Evolutionary conservation across 2,797 vertebrate species (phyloP), one percentile per base, ranked within the genome.

Genomic region (Siniperca scherzeri): DNA sequence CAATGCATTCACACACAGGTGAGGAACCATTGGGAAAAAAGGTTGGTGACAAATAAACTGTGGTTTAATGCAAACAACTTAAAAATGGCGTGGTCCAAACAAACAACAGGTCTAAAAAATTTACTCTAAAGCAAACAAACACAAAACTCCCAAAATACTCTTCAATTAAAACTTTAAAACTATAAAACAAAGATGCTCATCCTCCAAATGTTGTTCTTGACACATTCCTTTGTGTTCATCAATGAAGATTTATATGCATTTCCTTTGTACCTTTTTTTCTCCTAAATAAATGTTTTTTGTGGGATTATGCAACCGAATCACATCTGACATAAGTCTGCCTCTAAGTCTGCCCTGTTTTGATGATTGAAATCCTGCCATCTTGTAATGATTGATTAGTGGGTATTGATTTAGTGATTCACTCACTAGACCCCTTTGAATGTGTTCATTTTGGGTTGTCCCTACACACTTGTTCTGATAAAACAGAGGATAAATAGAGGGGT

Each of bases 401-500:
- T 64, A 55, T 60, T 88, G 83, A 88, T 78, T n/a, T 17, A 57
- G 56, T 86, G 68, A 91, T 74, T 70, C 17, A 46, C 64, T 84
- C 78, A 72, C 56, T 17, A 1, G 30, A 38, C 33, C 17, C 22
- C 10, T 21, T 48, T 79, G 88, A 83, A 70, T 44, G 64, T 44
- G 44, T 40, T 21, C 16, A 40, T 71, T 78, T 71, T 40, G 67
- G 50, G 64, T 8, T 70, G 55, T 14, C 17, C 14, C 42, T 64
- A 4, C 0, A 1, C 33, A 36, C 46, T 22, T 56, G 38, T 36
- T 17, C 50, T 72, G 3, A 82, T 80, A 78, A 59, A 77, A 74
- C 53, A 57, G 36, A 55, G n/a, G 33, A 27, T 40, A 25, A 42
- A 55, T 21, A 75, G 42, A 78, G 44, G 10, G 7, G 22, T n/a